A percentile compares a stretch with the other conserved stretches of the same genome.
Conservation (phyloP, 2,797 vertebrate species). For the Enteromius trimaculatus region DNA sequence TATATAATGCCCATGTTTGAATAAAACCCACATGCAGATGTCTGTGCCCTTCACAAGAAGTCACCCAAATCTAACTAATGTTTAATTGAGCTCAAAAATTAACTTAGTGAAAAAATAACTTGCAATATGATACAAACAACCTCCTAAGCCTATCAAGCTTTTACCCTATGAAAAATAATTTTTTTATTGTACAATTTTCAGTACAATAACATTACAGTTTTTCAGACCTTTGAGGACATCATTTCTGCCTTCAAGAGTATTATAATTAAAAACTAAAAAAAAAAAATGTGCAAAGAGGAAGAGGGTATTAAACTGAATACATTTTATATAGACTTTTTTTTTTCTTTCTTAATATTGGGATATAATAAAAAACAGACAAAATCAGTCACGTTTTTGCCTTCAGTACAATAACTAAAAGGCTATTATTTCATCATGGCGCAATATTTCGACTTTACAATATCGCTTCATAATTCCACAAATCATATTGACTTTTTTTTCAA, state of each 20-base stretch:
- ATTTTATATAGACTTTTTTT: no score
- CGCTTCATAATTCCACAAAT: not conserved
- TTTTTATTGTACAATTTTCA: not conserved
- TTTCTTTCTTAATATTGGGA: no score
- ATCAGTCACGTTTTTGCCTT: not conserved
- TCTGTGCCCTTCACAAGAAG: slow-evolving; percentile 9
- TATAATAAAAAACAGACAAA: no score
- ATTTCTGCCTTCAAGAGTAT: not conserved
- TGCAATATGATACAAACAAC: not conserved
- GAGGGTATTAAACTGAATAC: no score
- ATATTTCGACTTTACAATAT: not conserved
- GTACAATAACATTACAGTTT: not conserved
- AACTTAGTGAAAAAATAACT: not conserved
- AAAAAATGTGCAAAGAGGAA: no score
- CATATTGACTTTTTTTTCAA: not conserved
- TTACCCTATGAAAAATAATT: not conserved
- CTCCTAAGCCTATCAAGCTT: not conserved
- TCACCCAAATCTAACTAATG: not conserved
- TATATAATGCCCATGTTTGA: slow-evolving; percentile 26
- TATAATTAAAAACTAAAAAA: not conserved
- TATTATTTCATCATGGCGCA: not conserved
- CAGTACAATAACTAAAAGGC: not conserved
- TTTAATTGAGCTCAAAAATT: not conserved
- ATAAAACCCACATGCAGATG: not conserved
- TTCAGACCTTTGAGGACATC: not conserved